Evolutionary conservation across 2,888 invertebrate species (phyloP), one percentile per base, ranked within the genome.

Genomic region (Melanchra persicariae): DNA sequence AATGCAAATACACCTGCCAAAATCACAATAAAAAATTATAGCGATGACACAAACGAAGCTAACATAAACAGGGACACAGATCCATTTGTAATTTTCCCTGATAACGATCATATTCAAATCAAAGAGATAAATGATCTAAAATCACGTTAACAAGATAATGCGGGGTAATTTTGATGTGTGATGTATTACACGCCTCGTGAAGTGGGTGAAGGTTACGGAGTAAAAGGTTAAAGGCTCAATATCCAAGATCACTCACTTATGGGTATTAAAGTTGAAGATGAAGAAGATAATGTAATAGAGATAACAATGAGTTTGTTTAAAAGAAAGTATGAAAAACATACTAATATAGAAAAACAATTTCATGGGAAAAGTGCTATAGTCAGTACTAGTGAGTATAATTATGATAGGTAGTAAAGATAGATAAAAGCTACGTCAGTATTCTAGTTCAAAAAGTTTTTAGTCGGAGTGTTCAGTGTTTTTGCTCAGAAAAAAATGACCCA

Each of bases 121-220:
- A 71, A 62, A 66, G 43, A 81, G 79, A 79, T 82, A 84, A 85
- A 80, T 79, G 82, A 82, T 80, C 74, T 64, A 52, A 82, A 81
- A 74, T 73, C 74, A 77, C 55, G 79, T 67, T 82, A 85, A 87
- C 83, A 83, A 85, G 81, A 84, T 84, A 87, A 85, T 87, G 62
- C 74, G 51, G 77, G 76, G 84, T 84, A 86, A 86, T 87, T 87
- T 87, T 74, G 80, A 81, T 81, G 81, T 76, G 77, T 85, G 85
- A 81, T 87, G 79, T 78, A 84, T 84, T 76, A 77, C 75, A 73
- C 74, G 72, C 64, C 61, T 79, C 67, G 68, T 69, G 72, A 87
- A 81, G 75, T 87, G 71, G 87, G 87, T 77, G 85, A 87, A 86
- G 87, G 87, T 79, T 77, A 47, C 49, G 30, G 43, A 64, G 63